phyloP scores from a whole-genome alignment of 2,113 vertebrate genomes.

The Spizaetus ornatus region DNA sequence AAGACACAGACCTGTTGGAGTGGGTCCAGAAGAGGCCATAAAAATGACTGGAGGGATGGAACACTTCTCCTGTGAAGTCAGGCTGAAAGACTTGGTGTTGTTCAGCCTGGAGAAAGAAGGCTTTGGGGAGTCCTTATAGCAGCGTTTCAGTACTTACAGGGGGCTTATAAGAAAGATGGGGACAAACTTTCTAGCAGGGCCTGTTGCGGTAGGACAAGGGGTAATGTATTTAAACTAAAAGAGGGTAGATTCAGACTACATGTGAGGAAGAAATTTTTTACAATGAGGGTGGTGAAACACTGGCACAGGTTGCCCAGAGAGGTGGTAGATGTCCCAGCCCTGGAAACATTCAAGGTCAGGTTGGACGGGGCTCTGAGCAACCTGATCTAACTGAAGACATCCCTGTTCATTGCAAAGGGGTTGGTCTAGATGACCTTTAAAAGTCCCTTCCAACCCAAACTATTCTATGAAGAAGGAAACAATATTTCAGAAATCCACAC shows the following conservation, averaged over 20 bases:
- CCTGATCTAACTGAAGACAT: background rate
- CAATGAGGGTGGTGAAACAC: background rate
- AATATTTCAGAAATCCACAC: background rate
- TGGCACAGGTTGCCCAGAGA: background rate
- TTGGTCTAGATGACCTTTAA: background rate
- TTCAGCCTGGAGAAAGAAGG: background rate
- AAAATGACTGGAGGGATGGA: background rate
- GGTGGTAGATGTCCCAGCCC: background rate
- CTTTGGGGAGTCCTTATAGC: background rate
- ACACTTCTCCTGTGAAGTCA: background rate
- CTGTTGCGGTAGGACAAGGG: background rate
- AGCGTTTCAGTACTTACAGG: background rate
- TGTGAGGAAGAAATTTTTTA: background rate
- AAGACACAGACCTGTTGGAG: background rate
- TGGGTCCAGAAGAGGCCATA: background rate
- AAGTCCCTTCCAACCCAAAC: background rate
- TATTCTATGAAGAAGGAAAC: background rate
- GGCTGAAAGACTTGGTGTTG: background rate
- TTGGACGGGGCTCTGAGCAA: background rate
- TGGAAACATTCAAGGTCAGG: background rate
- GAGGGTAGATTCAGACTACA: background rate
- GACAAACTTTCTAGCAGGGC: background rate
- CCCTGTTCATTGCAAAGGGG: background rate
- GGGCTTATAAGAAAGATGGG: background rate
- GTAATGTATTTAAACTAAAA: background rate